Base-by-base conservation (phyloP, 2,888 invertebrate genomes). In the Polymixis flavicincta region DNA sequence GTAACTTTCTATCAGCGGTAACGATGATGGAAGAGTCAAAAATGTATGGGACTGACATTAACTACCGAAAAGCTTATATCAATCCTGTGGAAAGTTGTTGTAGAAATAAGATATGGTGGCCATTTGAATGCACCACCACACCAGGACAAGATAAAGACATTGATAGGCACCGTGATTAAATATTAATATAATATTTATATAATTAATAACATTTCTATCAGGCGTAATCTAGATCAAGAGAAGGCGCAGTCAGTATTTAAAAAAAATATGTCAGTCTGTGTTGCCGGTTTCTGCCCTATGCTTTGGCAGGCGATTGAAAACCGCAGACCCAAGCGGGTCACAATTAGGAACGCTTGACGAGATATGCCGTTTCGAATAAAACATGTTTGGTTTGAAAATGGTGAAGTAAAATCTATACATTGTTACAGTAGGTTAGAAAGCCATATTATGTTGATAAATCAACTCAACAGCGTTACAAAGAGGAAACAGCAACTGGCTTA, bases 221-320 rank as follows among this genome's bases (percentile, higher is more conserved):
- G 37, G 37, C 37, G 37, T 37, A 37, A 37, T 37, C 37, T 0
- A 37, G 37, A 37, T 37, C 37, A 37, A 37, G 37, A 37, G 37
- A 3, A 37, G 37, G 37, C 32, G 2, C 37, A 37, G 3, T 37
- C 37, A 37, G 37, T 37, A 6, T 5, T 37, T 37, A 5, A 37
- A 37, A 37, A 32, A 37, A 37, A 37, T 22, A 37, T 42, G 37
- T 22, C 37, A 19, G 13, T 6, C n/a, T 37, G 37, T 59, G 57
- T 71, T 59, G 22, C 13, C 17, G 14, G 55, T 55, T 25, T 22
- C 6, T 9, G 13, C 0, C 28, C 28, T n/a, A 48, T 45, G 50
- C 25, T 57, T 32, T 50, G 50, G 13, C 59, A 52, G 54, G 28
- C 5, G 50, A 17, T 28, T 37, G 28, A 28, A 75, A 79, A 65